Conservation (phyloP, 2,888 invertebrate species). For the Odontocolon sp. region DNA sequence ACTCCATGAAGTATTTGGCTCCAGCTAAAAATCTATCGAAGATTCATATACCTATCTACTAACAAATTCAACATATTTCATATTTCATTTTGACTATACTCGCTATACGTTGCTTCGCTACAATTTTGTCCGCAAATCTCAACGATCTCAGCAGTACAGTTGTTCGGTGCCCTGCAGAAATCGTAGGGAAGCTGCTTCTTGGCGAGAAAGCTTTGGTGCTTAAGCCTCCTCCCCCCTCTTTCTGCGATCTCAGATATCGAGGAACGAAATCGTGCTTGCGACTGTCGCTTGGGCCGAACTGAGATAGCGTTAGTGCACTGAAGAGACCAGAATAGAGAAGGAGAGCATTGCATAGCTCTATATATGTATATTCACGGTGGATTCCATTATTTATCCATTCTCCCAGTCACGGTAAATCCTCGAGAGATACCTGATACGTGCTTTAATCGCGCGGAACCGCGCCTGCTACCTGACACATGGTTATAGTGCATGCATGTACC, state of each 20-base stretch:
- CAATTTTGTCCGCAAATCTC: too few relatives aligned
- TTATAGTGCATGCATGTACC: conserved; percentile 14
- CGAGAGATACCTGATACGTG: conserved; percentile 72
- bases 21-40: too few relatives aligned
- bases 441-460: conserved; percentile 71
- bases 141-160: not conserved
- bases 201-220: conserved; percentile 39
- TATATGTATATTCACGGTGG: conserved; percentile 36
- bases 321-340: not conserved
- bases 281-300: conserved; percentile 61
- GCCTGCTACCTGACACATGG: conserved; percentile 42
- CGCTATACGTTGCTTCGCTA: too few relatives aligned
- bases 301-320: conserved; percentile 59
- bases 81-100: too few relatives aligned
- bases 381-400: conserved; percentile 76
- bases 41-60: too few relatives aligned
- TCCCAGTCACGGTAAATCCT: conserved; percentile 72
- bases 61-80: too few relatives aligned
- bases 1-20: too few relatives aligned
- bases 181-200: conserved; percentile 46
- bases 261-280: conserved; percentile 66
- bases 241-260: conserved; percentile 60
- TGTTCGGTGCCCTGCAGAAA: conserved; percentile 21
- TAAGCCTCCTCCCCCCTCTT: conserved; percentile 55
- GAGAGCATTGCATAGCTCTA: conserved; percentile 2